These are phyloP conservation scores for Garra rufa DNA, from an alignment of 2,113 vertebrate species.

Conservation along the genomic window DNA sequence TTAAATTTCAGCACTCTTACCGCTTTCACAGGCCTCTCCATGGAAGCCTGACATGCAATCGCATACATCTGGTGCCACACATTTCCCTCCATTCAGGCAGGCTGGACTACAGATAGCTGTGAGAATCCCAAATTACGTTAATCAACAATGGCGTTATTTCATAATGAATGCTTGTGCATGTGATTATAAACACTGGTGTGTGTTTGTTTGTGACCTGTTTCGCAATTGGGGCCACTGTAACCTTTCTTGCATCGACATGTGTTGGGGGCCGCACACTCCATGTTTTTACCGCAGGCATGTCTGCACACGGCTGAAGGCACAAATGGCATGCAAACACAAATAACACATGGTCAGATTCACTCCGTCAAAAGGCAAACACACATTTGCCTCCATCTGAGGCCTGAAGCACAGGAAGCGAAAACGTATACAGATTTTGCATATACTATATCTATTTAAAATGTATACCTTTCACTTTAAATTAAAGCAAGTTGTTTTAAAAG, in stretches of 20 bases:
- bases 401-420: conserved; percentile 4
- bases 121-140: not conserved
- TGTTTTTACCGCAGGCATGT: conserved; percentile 71
- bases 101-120: conserved; percentile 64
- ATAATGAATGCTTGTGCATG: not conserved
- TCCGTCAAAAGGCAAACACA: not conserved
- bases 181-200: conserved; percentile 3
- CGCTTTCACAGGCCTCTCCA: conserved; percentile 71
- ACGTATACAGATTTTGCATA: not conserved
- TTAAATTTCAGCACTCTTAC: conserved; percentile 37
- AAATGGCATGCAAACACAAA: conserved; percentile 37
- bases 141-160: not conserved
- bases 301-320: conserved; percentile 72
- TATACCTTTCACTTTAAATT: conserved; percentile 1
- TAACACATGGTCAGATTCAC: conserved; percentile 7
- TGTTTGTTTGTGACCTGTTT: conserved; percentile 62
- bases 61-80: conserved; percentile 64
- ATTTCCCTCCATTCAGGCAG: conserved; percentile 64
- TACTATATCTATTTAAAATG: not conserved
- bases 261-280: conserved; percentile 74
- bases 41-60: conserved; percentile 69
- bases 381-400: not conserved
- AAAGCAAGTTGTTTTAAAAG: not conserved
- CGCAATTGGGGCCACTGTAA: conserved; percentile 68
- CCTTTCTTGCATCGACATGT: conserved; percentile 74